A percentile compares a stretch with the other conserved stretches of the same genome.
phyloP scores from a whole-genome alignment of 2,888 invertebrate genomes.

The Cheiracanthium punctorium region DNA sequence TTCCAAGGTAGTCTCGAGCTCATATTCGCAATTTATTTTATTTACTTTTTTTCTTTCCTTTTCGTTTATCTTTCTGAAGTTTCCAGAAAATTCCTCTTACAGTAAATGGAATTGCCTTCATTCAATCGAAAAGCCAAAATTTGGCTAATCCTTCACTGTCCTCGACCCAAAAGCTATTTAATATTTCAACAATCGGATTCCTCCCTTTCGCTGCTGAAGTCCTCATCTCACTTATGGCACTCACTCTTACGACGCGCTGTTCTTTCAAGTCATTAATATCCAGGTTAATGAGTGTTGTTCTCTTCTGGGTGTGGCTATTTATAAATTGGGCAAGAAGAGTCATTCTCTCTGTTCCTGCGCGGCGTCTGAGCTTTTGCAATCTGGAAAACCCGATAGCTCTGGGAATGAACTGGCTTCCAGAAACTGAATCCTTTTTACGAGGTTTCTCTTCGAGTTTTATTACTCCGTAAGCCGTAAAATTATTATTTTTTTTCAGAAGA shows the following conservation, averaged over 20 bases:
- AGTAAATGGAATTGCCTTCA: no score
- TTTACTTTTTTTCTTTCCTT: no score
- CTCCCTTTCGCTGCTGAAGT: not conserved
- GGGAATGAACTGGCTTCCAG: slow-evolving; percentile 36
- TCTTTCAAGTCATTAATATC: slow-evolving; percentile 37
- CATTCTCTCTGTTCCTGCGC: not conserved
- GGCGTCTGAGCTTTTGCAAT: not conserved
- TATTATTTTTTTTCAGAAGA: no score
- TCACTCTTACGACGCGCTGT: not conserved
- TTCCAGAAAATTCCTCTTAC: no score
- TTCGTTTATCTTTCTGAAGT: no score
- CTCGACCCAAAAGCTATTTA: no score
- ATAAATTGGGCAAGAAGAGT: slow-evolving; percentile 26
- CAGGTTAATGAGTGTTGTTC: slow-evolving; percentile 44
- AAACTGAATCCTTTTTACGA: slow-evolving; percentile 23
- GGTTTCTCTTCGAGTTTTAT: slow-evolving; percentile 12
- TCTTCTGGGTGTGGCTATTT: slow-evolving; percentile 47
- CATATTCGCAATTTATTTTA: no score
- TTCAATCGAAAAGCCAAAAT: no score
- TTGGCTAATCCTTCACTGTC: no score
- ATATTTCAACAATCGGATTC: not conserved
- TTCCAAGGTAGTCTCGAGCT: no score
- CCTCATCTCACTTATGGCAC: not conserved
- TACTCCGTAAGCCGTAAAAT: no score
- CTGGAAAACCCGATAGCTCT: slow-evolving; percentile 36